These are phyloP conservation scores for Chloroceryle inda DNA, from an alignment of 2,797 vertebrate genomes.

Conservation along the genomic window DNA sequence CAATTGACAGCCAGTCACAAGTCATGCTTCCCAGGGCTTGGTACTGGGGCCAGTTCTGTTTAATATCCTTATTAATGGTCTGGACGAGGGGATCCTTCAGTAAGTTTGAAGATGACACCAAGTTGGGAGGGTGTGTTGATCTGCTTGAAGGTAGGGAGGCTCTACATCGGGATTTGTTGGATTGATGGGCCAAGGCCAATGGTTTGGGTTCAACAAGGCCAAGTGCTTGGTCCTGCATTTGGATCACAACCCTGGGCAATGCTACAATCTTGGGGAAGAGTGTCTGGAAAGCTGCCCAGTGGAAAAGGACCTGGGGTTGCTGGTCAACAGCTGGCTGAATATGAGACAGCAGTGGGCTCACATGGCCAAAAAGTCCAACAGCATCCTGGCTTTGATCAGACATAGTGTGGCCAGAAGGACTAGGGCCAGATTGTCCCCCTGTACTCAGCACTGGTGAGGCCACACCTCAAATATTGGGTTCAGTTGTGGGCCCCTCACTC, in stretches of 20 bases:
- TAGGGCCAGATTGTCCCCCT: neutral
- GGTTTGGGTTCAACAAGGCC: neutral
- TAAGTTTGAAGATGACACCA: neutral
- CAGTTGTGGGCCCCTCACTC: neutral
- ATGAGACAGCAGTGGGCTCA: neutral
- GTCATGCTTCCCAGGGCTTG: neutral
- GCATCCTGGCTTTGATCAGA: too few relatives aligned
- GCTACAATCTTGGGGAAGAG: neutral
- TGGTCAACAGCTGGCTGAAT: neutral
- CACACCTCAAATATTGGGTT: neutral
- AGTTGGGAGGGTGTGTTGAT: neutral
- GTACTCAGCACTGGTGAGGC: neutral
- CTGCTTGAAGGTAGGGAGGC: neutral
- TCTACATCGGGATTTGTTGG: neutral
- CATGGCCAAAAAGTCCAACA: too few relatives aligned
- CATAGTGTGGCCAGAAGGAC: neutral
- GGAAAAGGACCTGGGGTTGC: neutral
- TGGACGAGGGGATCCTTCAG: neutral
- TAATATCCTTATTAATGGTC: neutral
- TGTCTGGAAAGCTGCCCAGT: neutral
- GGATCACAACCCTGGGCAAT: neutral
- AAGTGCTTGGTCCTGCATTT: neutral
- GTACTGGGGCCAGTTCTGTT: neutral
- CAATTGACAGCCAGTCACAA: neutral
- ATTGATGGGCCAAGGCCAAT: neutral